Evolutionary conservation across 2,113 vertebrate species (phyloP).

Genomic region (Cichladusa arquata): DNA sequence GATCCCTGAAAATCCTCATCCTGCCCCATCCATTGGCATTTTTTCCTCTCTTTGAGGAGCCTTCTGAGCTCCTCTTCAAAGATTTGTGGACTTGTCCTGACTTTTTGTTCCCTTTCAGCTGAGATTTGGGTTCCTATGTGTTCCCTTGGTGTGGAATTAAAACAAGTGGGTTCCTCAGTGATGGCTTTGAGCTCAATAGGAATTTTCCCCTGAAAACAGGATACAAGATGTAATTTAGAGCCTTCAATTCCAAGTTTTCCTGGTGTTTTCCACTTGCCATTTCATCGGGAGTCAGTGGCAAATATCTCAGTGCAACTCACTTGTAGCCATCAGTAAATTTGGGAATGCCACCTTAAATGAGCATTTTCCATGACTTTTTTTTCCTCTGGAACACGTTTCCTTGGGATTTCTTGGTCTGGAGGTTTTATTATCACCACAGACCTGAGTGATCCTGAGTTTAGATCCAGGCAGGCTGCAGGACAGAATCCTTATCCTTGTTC

Average conservation of each 20-base stretch:
- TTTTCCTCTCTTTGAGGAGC: not conserved
- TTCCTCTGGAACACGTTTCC: not conserved
- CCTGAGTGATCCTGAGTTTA: not conserved
- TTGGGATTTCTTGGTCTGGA: not conserved
- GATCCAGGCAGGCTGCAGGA: not conserved
- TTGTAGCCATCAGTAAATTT: accelerated
- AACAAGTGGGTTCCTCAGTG: not conserved
- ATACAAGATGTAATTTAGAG: not conserved
- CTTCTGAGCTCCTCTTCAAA: not conserved
- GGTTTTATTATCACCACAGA: not conserved
- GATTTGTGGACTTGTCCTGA: not conserved
- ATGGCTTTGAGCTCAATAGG: not conserved
- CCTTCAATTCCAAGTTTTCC: not conserved
- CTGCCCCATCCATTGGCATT: not conserved
- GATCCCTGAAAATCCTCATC: not conserved
- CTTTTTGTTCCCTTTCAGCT: not conserved
- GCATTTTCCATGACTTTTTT: not conserved
- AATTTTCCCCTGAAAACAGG: not conserved
- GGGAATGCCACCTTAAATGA: not conserved
- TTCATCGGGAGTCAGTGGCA: not conserved
- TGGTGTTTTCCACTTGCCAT: not conserved
- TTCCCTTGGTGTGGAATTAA: not conserved
- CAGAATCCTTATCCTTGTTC: not conserved
- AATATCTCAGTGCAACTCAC: not conserved
- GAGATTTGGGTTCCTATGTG: not conserved